Evolutionary conservation across 2,113 vertebrate genomes (phyloP), one percentile per base, ranked within the genome.

Genomic region (Laticauda colubrina): DNA sequence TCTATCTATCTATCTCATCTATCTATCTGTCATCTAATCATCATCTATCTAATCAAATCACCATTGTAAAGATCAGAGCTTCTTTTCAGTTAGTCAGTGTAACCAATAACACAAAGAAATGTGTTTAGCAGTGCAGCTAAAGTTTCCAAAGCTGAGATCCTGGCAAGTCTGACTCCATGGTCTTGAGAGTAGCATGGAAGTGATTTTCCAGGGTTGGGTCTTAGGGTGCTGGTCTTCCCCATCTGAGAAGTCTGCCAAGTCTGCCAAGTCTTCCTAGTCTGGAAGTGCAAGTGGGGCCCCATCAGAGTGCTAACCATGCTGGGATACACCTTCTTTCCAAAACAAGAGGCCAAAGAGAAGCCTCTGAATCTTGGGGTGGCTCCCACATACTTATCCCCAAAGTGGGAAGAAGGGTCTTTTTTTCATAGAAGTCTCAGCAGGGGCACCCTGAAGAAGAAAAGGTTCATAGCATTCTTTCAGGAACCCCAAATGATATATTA

Each of bases 351-450:
- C 11, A 92, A 93, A 94, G 81, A 90, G 39, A 95, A 95, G 93
- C 29, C 53, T 51, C 90, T 94, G 94, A 90, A 92, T 29, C 43
- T 93, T 3, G 0, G 5, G 91, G 89, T 1, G 86, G 55, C 85
- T 92, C 88, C 1, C 23, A 61, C 90, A 20, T 89, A 51, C 91
- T 93, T 94, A 90, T 87, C 55, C 94, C 85, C n/a, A 85, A 89
- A 57, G 61, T 91, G 87, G 94, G 64, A 34, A 53, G 43, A 89
- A 85, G 57, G 53, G 15, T 90, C 90, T 89, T 94, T 94, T 92
- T 95, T 94, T 95, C 45, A 69, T 93, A 93, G 14, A 92, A 95
- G 93, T 45, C 53, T 93, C 34, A 94, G 96, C 43, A 91, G 14
- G 2, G 94, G 92, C 87, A 85, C 93, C 90, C 23, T 4, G 10